Conservation (phyloP, 64 coral and sea anemone genomes). For the Stylophora pistillata region DNA sequence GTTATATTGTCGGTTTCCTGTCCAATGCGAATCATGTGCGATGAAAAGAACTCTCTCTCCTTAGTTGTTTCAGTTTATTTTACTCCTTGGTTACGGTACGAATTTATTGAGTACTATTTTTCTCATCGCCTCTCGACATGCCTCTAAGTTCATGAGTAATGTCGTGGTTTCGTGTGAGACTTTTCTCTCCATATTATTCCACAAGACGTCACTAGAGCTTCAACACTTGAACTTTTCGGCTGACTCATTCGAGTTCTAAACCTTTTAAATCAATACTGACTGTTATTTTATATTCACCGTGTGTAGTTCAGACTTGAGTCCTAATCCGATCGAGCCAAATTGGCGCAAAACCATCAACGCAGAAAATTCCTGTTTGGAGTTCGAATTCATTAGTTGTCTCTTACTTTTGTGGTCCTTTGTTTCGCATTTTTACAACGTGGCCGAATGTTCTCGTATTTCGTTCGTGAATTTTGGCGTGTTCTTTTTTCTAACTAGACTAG, state of each 20-base stretch:
- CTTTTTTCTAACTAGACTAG: not conserved
- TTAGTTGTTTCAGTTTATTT: not conserved
- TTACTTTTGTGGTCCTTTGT: not conserved
- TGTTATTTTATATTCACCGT: not conserved
- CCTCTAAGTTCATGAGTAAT: not conserved
- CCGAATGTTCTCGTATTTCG: not conserved
- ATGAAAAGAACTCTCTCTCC: not conserved
- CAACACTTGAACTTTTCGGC: not conserved
- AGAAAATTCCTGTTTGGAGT: not conserved
- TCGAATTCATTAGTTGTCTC: not conserved
- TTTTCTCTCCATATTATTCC: not conserved
- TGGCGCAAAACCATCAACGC: not conserved
- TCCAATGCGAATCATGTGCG: not conserved
- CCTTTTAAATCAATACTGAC: not conserved
- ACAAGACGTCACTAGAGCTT: not conserved
- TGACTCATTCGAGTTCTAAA: not conserved
- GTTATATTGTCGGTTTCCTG: not conserved
- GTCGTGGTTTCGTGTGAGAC: not conserved
- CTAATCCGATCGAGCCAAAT: not conserved
- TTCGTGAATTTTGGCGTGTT: not conserved
- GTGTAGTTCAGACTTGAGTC: not conserved
- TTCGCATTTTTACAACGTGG: not conserved
- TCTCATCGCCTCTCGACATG: not conserved
- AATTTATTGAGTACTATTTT: not conserved
- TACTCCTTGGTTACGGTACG: not conserved